A percentile compares a stretch with the other conserved stretches of the same genome.
phyloP scores from a whole-genome alignment of 2,113 vertebrate species.

The Lampris incognitus region DNA sequence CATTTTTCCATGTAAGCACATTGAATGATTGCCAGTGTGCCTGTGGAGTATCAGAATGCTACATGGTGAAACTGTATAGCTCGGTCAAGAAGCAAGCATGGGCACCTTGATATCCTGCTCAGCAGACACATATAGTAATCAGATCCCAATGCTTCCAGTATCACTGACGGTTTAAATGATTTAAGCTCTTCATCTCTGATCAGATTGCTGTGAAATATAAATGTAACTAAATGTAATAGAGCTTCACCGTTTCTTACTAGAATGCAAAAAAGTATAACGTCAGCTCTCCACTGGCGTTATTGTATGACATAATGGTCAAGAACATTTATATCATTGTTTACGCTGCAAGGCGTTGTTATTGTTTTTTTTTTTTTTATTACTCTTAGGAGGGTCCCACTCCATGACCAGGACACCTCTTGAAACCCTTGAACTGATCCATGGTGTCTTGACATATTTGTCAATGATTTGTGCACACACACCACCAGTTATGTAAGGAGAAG shows the following conservation, averaged over 20 bases:
- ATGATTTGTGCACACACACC: constrained; percentile 32
- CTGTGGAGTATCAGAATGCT: constrained; percentile 28
- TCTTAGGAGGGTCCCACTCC: not conserved
- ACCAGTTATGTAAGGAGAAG: constrained; percentile 42
- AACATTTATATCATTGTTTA: not conserved
- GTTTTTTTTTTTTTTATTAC: not conserved
- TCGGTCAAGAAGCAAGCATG: constrained; percentile 21
- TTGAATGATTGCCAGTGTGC: constrained; percentile 41
- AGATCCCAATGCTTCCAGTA: constrained; percentile 25
- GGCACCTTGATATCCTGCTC: constrained; percentile 34
- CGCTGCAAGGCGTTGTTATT: not conserved
- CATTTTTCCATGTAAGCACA: constrained; percentile 25
- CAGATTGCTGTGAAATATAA: constrained; percentile 14
- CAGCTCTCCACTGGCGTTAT: not conserved
- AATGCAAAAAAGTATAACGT: not conserved
- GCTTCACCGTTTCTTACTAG: not conserved
- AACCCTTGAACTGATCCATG: constrained; percentile 9
- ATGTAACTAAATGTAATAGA: not conserved
- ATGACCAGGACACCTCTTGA: not conserved
- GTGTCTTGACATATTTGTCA: constrained; percentile 37
- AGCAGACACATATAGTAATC: constrained; percentile 39
- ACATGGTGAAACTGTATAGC: constrained; percentile 43
- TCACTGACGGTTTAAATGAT: not conserved
- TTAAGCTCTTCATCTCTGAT: constrained; percentile 20
- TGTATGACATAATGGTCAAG: not conserved